Conservation (phyloP, 2,888 invertebrate genomes). For the Philereme vetulata region DNA sequence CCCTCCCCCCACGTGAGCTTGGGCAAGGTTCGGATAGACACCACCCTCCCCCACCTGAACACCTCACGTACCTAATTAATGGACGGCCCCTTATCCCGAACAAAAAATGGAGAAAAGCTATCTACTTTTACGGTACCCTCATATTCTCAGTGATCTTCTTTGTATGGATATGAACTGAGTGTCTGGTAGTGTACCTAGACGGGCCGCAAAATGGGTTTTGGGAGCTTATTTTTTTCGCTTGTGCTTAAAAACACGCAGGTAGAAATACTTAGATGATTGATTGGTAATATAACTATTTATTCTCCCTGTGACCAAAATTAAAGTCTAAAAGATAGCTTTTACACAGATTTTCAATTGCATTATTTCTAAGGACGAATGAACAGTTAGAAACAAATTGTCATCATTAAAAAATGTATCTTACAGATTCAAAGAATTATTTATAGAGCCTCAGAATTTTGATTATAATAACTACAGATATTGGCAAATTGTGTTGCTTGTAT, state of each 20-base stretch:
- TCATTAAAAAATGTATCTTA: background rate
- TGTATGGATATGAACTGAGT: no score
- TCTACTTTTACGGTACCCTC: no score
- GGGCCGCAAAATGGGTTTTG: no score
- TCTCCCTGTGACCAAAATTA: slow-evolving; percentile 76
- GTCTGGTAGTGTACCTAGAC: no score
- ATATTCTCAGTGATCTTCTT: no score
- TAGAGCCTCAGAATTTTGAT: background rate
- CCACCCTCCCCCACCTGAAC: no score
- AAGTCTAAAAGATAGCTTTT: slow-evolving; percentile 40
- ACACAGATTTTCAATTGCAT: slow-evolving; percentile 7
- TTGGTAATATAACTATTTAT: slow-evolving; percentile 43
- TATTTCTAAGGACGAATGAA: background rate
- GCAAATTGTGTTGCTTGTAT: slow-evolving; percentile 11
- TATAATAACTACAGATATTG: background rate
- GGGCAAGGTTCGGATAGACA: no score
- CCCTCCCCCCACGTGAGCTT: no score
- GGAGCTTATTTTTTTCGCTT: background rate
- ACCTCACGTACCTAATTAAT: no score
- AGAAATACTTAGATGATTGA: slow-evolving; percentile 37
- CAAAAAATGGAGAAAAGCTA: no score
- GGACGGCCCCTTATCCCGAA: no score
- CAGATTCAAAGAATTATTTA: no score
- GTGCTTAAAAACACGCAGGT: slow-evolving; percentile 6
- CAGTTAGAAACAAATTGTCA: background rate